phyloP scores from a whole-genome alignment of 2,797 vertebrate species.

The Pithecia hirsuta region DNA sequence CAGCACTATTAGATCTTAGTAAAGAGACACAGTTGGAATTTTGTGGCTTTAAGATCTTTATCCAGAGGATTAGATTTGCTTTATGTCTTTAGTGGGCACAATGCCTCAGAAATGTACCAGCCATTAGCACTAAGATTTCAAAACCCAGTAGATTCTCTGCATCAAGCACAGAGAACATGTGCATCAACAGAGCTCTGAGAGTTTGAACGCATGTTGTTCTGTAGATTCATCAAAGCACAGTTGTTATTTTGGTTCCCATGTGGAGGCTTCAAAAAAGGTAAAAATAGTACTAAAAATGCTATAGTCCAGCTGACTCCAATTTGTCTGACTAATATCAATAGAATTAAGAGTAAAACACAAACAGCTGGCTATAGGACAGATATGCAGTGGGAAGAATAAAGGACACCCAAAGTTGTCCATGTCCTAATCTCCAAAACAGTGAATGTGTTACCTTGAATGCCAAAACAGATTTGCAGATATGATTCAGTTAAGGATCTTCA shows the following conservation, averaged over 20 bases:
- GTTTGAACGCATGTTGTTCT: background rate
- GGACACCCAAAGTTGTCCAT: background rate
- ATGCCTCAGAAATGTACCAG: constrained; percentile 44
- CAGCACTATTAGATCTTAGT: constrained; percentile 33
- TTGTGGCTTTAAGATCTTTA: constrained; percentile 55
- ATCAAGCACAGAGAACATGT: constrained; percentile 37
- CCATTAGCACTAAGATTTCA: constrained; percentile 45
- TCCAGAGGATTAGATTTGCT: constrained; percentile 62
- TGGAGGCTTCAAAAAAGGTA: constrained; percentile 42
- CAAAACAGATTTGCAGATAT: background rate
- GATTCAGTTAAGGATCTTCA: background rate
- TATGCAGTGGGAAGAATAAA: background rate
- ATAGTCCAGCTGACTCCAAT: background rate
- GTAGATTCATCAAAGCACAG: constrained; percentile 2
- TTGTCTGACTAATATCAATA: background rate
- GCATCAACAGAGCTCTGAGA: constrained; percentile 42
- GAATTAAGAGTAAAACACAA: background rate
- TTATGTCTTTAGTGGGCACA: constrained; percentile 48
- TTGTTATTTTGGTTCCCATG: constrained; percentile 28
- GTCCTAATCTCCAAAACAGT: background rate
- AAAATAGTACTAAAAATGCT: constrained; percentile 46
- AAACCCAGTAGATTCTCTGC: constrained; percentile 48
- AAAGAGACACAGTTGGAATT: constrained; percentile 53
- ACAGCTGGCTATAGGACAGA: background rate
- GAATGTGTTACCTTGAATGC: background rate